These are phyloP conservation scores for Gopherus evgoodei DNA, from an alignment of 2,113 vertebrate species.

Conservation along the genomic window DNA sequence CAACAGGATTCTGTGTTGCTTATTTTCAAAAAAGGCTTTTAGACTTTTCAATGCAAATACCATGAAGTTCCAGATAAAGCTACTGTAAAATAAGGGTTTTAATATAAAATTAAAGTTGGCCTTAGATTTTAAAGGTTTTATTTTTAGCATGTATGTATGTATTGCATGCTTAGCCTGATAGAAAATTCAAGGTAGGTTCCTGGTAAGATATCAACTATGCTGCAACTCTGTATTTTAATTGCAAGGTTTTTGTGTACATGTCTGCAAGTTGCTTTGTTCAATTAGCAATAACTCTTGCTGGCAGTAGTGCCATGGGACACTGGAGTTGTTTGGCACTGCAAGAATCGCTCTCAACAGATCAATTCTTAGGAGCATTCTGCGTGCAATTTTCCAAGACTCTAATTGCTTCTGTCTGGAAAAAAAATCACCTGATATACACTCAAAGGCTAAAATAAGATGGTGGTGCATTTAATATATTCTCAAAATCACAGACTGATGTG, in stretches of 20 bases:
- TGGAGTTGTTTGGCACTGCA: conserved; percentile 78
- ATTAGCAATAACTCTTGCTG: conserved; percentile 74
- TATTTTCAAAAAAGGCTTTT: conserved; percentile 56
- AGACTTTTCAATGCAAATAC: background rate
- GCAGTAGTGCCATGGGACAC: conserved; percentile 74
- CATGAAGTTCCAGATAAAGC: conserved; percentile 21
- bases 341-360: conserved; percentile 79
- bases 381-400: conserved; percentile 82
- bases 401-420: conserved; percentile 84
- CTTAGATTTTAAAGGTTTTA: background rate
- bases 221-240: conserved; percentile 51
- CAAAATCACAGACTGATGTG: conserved; percentile 57
- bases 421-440: conserved; percentile 75
- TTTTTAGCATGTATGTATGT: background rate
- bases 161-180: background rate
- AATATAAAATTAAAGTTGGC: background rate
- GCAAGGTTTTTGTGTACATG: conserved; percentile 49
- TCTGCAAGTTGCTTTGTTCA: conserved; percentile 58
- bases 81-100: background rate
- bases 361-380: conserved; percentile 77
- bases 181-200: background rate
- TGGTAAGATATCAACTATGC: background rate
- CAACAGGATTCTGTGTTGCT: conserved; percentile 18
- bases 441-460: conserved; percentile 77
- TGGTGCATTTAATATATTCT: conserved; percentile 78